Conservation (phyloP, 2,113 vertebrate genomes). For the Puffinus mauretanicus region DNA sequence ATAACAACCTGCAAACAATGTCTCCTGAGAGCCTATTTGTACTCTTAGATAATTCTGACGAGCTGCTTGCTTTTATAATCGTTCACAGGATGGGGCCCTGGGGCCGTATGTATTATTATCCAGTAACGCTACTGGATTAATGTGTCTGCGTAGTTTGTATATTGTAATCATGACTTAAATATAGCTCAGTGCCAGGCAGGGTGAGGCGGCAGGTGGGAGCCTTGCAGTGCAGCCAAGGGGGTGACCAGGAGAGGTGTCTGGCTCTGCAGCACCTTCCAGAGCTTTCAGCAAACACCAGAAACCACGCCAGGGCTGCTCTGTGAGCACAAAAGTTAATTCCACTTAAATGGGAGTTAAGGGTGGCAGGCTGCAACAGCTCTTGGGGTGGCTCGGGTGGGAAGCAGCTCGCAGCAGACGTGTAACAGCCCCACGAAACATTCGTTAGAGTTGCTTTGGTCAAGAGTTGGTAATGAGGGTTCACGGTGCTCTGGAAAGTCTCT, state of each 20-base stretch:
- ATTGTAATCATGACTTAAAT: not conserved
- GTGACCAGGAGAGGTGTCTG: not conserved
- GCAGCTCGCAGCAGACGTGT: not conserved
- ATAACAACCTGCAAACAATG: not conserved
- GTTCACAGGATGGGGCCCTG: not conserved
- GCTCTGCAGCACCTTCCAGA: not conserved
- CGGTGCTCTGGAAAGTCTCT: not conserved
- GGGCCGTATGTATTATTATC: not conserved
- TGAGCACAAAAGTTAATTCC: not conserved
- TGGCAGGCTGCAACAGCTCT: not conserved
- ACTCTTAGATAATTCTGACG: not conserved
- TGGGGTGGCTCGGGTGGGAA: not conserved
- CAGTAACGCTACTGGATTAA: not conserved
- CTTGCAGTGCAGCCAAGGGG: not conserved
- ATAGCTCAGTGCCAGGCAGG: not conserved
- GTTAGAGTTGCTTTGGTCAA: fast-evolving
- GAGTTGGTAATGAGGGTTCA: not conserved
- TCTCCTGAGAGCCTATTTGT: not conserved
- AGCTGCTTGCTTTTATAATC: not conserved
- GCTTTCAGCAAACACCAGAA: not conserved
- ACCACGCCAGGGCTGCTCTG: not conserved
- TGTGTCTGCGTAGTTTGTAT: not conserved
- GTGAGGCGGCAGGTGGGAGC: not conserved
- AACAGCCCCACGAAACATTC: not conserved
- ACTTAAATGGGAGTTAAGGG: not conserved